A percentile compares a stretch with the other conserved stretches of the same genome.
phyloP scores from a whole-genome alignment of 2,797 vertebrate species.

The Oceanodroma leucorhoa region DNA sequence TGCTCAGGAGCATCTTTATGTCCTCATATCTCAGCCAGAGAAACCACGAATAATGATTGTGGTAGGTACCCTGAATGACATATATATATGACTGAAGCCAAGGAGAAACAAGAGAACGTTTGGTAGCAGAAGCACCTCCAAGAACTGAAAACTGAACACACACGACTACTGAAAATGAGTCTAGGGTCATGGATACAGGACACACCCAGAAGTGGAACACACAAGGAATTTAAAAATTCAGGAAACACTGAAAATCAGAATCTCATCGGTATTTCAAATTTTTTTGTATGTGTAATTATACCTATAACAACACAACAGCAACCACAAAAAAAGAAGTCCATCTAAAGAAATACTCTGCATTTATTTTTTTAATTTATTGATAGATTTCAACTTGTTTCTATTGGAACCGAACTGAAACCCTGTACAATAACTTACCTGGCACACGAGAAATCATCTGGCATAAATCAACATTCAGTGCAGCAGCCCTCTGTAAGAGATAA shows the following conservation, averaged over 20 bases:
- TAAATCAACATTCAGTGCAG: slow-evolving; percentile 84
- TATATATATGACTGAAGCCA: not conserved
- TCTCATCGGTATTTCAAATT: not conserved
- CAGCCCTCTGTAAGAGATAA: slow-evolving; percentile 93
- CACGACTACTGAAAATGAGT: not conserved
- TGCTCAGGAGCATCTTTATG: not conserved
- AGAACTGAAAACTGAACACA: not conserved
- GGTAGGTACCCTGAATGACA: not conserved
- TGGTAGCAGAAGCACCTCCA: not conserved
- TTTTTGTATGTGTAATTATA: not conserved
- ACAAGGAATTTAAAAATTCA: not conserved
- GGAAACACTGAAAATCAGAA: not conserved
- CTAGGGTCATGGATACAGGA: not conserved
- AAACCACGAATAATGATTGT: not conserved
- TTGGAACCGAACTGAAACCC: not conserved
- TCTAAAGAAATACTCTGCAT: not conserved
- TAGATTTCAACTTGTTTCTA: not conserved
- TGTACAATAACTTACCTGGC: slow-evolving; percentile 81
- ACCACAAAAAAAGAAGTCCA: not conserved
- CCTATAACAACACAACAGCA: not conserved
- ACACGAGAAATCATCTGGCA: slow-evolving; percentile 94
- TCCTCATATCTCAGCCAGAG: not conserved
- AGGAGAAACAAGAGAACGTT: not conserved
- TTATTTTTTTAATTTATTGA: not conserved
- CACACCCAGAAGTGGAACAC: not conserved